Evolutionary conservation across 2,888 invertebrate genomes (phyloP), one percentile per base, ranked within the genome.

Genomic region (Epinotia nisella): DNA sequence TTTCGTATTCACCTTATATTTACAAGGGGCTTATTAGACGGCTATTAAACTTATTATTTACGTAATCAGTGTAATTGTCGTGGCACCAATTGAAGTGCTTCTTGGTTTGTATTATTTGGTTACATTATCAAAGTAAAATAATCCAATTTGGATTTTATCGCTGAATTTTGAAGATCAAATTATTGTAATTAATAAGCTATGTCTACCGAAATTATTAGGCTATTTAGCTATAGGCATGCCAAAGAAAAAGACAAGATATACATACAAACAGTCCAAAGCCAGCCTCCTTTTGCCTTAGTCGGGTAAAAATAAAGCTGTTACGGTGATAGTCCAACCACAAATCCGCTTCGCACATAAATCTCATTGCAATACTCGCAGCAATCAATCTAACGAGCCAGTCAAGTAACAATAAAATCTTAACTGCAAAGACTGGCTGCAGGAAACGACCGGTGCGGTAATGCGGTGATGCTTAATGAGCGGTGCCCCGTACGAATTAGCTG

Each of bases 401-500:
- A 67, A 67, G 71, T 67, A 59, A 67, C 71, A 71, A 71, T 74
- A 71, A 71, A 74, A 62, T 64, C 55, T 61, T 21, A 49, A 53
- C 17, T 55, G 15, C 35, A 60, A 60, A 65, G 64, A 35, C 17
- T 58, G 51, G 55, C 35, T 61, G 61, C 64, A 59, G 59, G 67
- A 56, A 68, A 60, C 49, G 60, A 11, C 51, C 58, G 53, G 45
- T 49, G 55, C 59, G 73, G 68, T 69, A 69, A 68, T 53, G 64
- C 61, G 72, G 67, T 49, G 56, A 45, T 66, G 71, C 64, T 58
- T 73, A 69, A 73, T 73, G 73, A 69, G 78, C 88, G 85, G 87
- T 89, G 88, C 84, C 85, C 87, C 79, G 84, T 87, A 87, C 83
- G 87, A 90, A 92, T 93, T 92, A 92, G 90, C 86, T 84, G 91